Evolutionary conservation across 2,113 vertebrate species (phyloP).

Genomic region (Epinephelus moara): DNA sequence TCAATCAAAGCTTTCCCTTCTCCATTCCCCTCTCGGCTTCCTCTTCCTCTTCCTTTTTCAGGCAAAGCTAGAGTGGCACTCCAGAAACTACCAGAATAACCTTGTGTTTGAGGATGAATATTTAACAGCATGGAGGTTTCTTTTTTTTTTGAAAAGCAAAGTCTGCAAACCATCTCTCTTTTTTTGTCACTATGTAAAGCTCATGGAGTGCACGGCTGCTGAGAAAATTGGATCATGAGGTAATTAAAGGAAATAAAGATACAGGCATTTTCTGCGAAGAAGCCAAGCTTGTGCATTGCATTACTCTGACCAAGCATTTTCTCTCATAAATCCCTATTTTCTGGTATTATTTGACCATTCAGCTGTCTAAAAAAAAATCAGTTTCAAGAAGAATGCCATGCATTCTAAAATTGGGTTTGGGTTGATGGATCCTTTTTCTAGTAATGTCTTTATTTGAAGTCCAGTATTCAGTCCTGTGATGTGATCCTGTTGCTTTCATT

Average conservation of each 20-base stretch:
- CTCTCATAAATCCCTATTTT: not conserved
- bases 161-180: slow-evolving; percentile 24
- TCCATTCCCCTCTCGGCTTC: slow-evolving; percentile 20
- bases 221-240: slow-evolving; percentile 29
- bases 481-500: slow-evolving; percentile 2
- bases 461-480: slow-evolving; percentile 12
- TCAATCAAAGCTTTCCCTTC: slow-evolving; percentile 30
- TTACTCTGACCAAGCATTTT: slow-evolving; percentile 14
- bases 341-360: not conserved
- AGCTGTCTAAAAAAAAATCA: not conserved
- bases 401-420: not conserved
- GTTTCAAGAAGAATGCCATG: not conserved
- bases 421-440: not conserved
- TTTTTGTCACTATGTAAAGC: not conserved
- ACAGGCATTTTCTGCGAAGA: not conserved
- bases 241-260: slow-evolving; percentile 26
- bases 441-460: slow-evolving; percentile 34
- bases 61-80: slow-evolving; percentile 43
- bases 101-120: slow-evolving; percentile 40
- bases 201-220: slow-evolving; percentile 1
- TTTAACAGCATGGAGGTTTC: slow-evolving; percentile 17
- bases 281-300: not conserved
- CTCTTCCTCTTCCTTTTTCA: slow-evolving; percentile 47
- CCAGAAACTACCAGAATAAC: slow-evolving; percentile 29
- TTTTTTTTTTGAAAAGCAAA: slow-evolving; percentile 25